A percentile compares a stretch with the other conserved stretches of the same genome.
Conservation (phyloP, 2,113 vertebrate species). For the Protomyctophum bolini region DNA sequence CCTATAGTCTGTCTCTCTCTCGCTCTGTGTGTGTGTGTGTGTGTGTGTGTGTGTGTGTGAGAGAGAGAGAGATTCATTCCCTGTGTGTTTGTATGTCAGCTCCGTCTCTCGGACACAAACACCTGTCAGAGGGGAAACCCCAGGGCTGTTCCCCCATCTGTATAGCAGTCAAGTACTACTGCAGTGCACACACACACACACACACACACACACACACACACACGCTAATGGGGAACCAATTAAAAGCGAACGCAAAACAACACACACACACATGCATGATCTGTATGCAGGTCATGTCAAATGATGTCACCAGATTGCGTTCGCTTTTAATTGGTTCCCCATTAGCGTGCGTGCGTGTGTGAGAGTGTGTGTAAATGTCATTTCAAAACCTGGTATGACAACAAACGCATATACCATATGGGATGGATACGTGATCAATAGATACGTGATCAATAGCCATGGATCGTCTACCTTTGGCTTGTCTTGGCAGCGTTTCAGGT, state of each 20-base stretch:
- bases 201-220: constrained; percentile 20
- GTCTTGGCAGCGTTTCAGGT: constrained; percentile 61
- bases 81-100: no score
- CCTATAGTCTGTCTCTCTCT: no score
- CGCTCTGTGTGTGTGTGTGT: no score
- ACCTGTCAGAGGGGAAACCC: constrained; percentile 66
- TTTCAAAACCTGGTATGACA: constrained; percentile 31
- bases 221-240: no score
- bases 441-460: constrained; percentile 67
- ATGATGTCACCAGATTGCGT: no score
- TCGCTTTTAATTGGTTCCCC: no score
- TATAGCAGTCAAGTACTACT: constrained; percentile 47
- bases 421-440: constrained; percentile 61
- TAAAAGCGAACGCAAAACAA: constrained; percentile 10
- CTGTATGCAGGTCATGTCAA: no score
- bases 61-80: no score
- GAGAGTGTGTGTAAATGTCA: constrained; percentile 24
- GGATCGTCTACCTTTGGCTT: constrained; percentile 68
- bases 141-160: constrained; percentile 57
- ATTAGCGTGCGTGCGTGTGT: no score
- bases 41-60: no score
- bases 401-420: background rate
- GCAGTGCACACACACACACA: constrained; percentile 47
- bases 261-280: constrained; percentile 13
- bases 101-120: constrained; percentile 18